phyloP scores from a whole-genome alignment of 2,888 invertebrate genomes.

The Deroplatys truncata region DNA sequence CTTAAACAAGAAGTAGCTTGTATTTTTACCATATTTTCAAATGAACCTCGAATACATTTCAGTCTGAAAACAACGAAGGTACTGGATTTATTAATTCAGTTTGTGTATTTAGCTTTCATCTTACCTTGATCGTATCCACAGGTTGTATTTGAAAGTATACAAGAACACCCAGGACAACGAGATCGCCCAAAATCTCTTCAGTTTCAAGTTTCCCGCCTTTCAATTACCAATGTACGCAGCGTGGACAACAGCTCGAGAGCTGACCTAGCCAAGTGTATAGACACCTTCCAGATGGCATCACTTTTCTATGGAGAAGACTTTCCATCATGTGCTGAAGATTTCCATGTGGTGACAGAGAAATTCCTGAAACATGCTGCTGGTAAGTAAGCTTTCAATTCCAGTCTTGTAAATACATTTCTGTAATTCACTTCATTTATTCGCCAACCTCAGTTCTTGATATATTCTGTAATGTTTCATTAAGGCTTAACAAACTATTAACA shows the following conservation, averaged over 20 bases:
- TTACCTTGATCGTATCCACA: no score
- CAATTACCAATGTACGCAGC: constrained; percentile 59
- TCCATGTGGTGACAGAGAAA: constrained; percentile 75
- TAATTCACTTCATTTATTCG: no score
- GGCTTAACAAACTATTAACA: no score
- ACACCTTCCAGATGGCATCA: constrained; percentile 70
- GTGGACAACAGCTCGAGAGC: constrained; percentile 65
- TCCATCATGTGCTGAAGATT: constrained; percentile 65
- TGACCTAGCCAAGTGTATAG: constrained; percentile 74
- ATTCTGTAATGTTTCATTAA: no score
- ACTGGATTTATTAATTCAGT: neutral
- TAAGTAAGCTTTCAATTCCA: constrained; percentile 33
- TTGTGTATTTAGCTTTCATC: neutral
- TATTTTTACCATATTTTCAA: no score
- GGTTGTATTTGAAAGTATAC: constrained; percentile 17
- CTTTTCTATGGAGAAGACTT: constrained; percentile 74
- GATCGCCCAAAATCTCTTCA: constrained; percentile 87
- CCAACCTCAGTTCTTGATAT: no score
- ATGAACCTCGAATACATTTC: no score
- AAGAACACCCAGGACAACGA: constrained; percentile 55
- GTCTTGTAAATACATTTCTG: no score
- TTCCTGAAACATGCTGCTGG: constrained; percentile 67
- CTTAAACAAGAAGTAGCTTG: no score
- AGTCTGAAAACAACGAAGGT: neutral
- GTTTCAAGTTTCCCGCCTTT: constrained; percentile 72